These are phyloP conservation scores for Lissonota sp. DNA, from an alignment of 2,888 invertebrate species.

Conservation along the genomic window DNA sequence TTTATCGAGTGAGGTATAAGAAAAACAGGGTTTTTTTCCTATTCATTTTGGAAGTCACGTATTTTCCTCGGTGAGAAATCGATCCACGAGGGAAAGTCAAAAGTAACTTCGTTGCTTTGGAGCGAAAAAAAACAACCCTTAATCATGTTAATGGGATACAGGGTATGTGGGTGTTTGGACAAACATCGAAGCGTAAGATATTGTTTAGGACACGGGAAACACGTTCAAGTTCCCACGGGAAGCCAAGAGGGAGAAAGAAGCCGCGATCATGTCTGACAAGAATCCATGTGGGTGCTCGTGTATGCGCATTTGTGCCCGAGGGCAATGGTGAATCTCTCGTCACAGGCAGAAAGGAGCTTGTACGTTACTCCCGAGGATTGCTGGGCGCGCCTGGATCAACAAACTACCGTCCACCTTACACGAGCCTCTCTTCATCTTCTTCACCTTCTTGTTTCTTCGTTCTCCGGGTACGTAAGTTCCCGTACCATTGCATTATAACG, in stretches of 20 bases:
- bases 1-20: constrained; percentile 35
- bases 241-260: constrained; percentile 18
- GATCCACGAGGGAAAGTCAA: not conserved
- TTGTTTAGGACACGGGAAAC: constrained; percentile 59
- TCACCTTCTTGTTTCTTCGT: constrained; percentile 35
- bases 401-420: constrained; percentile 67
- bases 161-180: constrained; percentile 62
- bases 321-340: constrained; percentile 39
- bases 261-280: constrained; percentile 27
- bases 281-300: not conserved
- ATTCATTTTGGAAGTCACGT: too few species aligned
- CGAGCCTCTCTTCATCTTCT: constrained; percentile 52
- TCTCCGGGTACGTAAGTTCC: not conserved
- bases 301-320: constrained; percentile 13
- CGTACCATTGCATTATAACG: not conserved
- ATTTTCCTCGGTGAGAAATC: too few species aligned
- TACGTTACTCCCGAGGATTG: constrained; percentile 54
- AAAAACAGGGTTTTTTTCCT: not conserved
- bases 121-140: constrained; percentile 69
- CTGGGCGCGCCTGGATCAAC: constrained; percentile 73
- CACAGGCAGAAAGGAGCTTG: constrained; percentile 27
- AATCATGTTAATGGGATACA: constrained; percentile 68
- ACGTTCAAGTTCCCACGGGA: constrained; percentile 70
- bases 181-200: constrained; percentile 63
- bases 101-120: constrained; percentile 58